Base-by-base conservation (phyloP, 2,113 vertebrate genomes). In the Amia ocellicauda region DNA sequence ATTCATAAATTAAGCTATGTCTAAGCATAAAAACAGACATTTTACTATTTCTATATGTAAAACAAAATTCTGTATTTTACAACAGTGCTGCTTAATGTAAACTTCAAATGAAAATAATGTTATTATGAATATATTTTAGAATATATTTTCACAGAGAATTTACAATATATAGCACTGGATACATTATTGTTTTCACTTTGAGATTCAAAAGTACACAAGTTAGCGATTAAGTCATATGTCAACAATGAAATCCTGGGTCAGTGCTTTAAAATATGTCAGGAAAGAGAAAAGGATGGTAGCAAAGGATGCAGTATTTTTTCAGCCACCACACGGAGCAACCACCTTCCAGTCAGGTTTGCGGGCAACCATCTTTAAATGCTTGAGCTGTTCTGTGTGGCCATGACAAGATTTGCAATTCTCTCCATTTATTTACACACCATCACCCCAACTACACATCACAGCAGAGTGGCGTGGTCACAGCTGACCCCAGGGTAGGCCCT, bases 361-460 rank as follows among this genome's bases (percentile, higher is more conserved):
- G 90, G 91, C 88, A 87, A 89, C 91, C 90, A 86, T 94, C 91
- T 93, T 90, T 91, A 90, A 91, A 92, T 91, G 90, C 91, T 92
- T 89, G 88, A 95, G 87, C 89, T 91, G 89, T 66, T 91, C 86
- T 69, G 80, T 60, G 78, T 76, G 82, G 86, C 89, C 88, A 90
- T 81, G 92, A 89, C 91, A 81, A 90, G 89, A 92, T 91, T 89
- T 88, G 86, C 91, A 90, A 92, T 93, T 91, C 87, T 75, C 88
- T 87, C 79, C 81, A 85, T 91, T 95, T 95, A 88, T 96, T 97
- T 94, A 94, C 94, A 94, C 92, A 68, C 92, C 94, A 93, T 95
- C 94, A 74, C 93, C 91, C 92, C 90, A 86, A 87, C 83, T 93
- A 86, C 88, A 83, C 90, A 86, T 96, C 93, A 94, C 77, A 83